A percentile compares a stretch with the other conserved stretches of the same genome.
Conservation (phyloP, 2,113 vertebrate species). For the Rhinoderma darwinii region DNA sequence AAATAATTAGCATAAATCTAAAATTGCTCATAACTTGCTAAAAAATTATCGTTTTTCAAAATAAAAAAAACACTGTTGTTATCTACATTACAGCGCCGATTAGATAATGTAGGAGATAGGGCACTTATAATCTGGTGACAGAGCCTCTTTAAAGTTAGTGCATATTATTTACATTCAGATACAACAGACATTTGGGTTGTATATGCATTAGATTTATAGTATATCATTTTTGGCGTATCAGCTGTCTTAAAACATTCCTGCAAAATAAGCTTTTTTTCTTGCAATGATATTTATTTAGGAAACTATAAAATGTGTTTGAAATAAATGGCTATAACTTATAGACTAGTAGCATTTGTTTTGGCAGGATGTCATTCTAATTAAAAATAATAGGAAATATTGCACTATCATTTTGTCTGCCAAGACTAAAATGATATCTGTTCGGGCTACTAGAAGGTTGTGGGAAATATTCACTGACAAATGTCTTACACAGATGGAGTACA, state of each 20-base stretch:
- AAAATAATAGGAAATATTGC: conserved; percentile 42
- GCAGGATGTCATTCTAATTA: conserved; percentile 42
- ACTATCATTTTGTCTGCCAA: conserved; percentile 15
- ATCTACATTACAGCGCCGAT: too few species aligned
- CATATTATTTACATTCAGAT: too few species aligned
- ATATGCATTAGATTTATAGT: neutral
- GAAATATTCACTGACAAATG: conserved; percentile 40
- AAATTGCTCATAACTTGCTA: too few species aligned
- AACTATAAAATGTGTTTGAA: neutral
- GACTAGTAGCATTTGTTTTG: conserved; percentile 29
- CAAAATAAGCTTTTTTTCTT: conserved; percentile 11
- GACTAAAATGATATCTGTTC: conserved; percentile 25
- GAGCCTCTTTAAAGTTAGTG: too few species aligned
- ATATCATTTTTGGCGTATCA: neutral
- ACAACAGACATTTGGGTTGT: neutral
- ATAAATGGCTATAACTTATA: neutral
- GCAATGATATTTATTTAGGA: neutral
- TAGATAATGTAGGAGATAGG: too few species aligned
- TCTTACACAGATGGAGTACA: neutral
- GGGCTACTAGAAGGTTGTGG: neutral
- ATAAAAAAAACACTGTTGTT: too few species aligned
- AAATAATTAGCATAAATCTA: too few species aligned
- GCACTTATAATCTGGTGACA: too few species aligned
- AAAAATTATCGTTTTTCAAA: too few species aligned
- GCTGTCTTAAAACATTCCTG: neutral